Evolutionary conservation across 2,888 invertebrate genomes (phyloP).

Genomic region (Octodonta nipae): DNA sequence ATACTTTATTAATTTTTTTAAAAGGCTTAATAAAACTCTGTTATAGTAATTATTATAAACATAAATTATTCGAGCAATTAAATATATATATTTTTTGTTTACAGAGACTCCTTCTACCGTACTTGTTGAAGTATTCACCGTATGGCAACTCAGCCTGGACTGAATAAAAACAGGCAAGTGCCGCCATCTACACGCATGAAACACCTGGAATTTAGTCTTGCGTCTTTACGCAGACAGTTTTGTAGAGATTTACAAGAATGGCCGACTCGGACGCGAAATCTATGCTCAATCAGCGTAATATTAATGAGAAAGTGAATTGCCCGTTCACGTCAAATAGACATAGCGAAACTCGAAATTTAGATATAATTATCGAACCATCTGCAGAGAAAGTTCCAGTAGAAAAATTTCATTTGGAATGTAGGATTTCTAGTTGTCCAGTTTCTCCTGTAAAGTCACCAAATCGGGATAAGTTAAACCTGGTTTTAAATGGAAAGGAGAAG

Average conservation of each 20-base stretch:
- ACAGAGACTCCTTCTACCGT: conserved; percentile 25
- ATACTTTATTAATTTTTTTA: no score
- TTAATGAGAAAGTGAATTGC: no score
- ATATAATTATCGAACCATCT: no score
- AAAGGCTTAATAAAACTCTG: no score
- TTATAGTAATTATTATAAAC: no score
- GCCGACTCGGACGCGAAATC: conserved; percentile 30
- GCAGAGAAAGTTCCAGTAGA: no score
- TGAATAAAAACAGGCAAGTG: not conserved
- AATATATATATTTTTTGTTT: conserved; percentile 15
- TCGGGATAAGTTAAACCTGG: conserved; percentile 13
- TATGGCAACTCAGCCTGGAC: conserved; percentile 8
- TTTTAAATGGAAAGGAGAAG: conserved; percentile 17
- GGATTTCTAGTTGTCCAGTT: no score
- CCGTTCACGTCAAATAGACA: no score
- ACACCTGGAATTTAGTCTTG: conserved; percentile 23
- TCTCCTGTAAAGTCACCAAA: conserved; percentile 10
- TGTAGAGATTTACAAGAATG: conserved; percentile 36
- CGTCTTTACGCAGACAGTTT: conserved; percentile 27
- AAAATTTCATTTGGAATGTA: no score
- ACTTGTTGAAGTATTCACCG: conserved; percentile 20
- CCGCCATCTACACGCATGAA: conserved; percentile 28
- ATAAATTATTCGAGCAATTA: no score
- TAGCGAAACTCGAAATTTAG: no score
- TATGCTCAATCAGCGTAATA: no score